Percentiles rank a stretch among this genome's conserved stretches.
phyloP scores from a whole-genome alignment of 2,797 vertebrate species.

The Acipenser ruthenus region DNA sequence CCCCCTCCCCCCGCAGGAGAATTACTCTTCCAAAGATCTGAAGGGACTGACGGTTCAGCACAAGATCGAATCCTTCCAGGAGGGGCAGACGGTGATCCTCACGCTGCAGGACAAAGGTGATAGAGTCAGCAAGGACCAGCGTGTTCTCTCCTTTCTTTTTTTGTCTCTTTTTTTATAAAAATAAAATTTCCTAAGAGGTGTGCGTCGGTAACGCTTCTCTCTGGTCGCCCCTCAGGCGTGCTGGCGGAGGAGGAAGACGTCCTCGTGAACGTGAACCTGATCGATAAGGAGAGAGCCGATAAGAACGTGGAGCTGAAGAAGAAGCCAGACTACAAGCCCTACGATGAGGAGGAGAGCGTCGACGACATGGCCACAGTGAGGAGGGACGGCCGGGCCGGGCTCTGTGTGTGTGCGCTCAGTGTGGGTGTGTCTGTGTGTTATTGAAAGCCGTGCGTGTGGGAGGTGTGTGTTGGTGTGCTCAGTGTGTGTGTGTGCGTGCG shows the following conservation, averaged over 20 bases:
- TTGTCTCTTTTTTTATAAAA: too few species aligned
- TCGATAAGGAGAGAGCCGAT: slow-evolving; percentile 80
- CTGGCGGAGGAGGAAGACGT: slow-evolving; percentile 75
- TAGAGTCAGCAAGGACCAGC: slow-evolving; percentile 55
- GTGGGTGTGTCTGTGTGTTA: too few species aligned
- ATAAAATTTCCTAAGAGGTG: too few species aligned
- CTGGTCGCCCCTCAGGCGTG: slow-evolving; percentile 49
- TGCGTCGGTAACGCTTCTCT: background rate
- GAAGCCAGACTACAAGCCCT: slow-evolving; percentile 74
- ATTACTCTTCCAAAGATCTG: slow-evolving; percentile 69
- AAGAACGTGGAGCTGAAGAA: slow-evolving; percentile 76
- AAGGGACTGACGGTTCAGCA: slow-evolving; percentile 87
- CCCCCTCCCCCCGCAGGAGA: slow-evolving; percentile 35
- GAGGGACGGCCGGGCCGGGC: too few species aligned
- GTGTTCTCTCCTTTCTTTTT: too few species aligned
- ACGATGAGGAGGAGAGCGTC: slow-evolving; percentile 76
- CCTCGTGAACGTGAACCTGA: slow-evolving; percentile 75
- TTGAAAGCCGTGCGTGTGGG: too few species aligned
- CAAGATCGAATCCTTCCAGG: slow-evolving; percentile 72
- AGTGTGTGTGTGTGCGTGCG: too few species aligned
- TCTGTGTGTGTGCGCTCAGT: too few species aligned
- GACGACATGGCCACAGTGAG: slow-evolving; percentile 71
- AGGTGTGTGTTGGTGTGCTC: too few species aligned
- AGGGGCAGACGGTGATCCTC: slow-evolving; percentile 74
- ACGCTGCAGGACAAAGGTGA: slow-evolving; percentile 83